Base-by-base conservation (phyloP, 2,888 invertebrate genomes). In the Anaspis maculata region DNA sequence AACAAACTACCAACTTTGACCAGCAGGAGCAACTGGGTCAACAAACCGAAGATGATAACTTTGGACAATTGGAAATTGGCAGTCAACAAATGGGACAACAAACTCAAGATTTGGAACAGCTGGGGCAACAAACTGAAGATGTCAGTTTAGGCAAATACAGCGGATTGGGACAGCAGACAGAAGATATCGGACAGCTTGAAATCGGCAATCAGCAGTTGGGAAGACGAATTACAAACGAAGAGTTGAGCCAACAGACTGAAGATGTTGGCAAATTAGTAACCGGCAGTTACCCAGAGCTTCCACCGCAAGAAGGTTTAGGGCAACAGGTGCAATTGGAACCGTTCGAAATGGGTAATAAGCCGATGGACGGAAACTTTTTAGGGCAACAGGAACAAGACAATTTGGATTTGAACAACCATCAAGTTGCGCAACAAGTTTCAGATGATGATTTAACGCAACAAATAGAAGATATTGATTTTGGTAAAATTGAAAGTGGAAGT, bases 171-270 rank as follows among this genome's bases (percentile, higher is more conserved):
- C 24, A 27, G 13, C 25, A 25, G 12, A 12, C 13, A 11, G 16
- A 26, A 13, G 15, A 21, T 13, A 15, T 12, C 15, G 21, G 15
- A 2, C 34, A 28, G 21, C 21, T 25, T 6, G 15, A 25, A 12
- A 13, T 10, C 13, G 31, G 2, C 23, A n/a, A n/a, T n/a, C n/a
- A n/a, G n/a, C n/a, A n/a, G n/a, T n/a, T n/a, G n/a, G n/a, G n/a
- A n/a, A n/a, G n/a, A n/a, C n/a, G n/a, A 12, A 9, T 23, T 19
- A 30, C 5, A 25, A 25, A 13, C 13, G 25, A 27, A 27, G 31
- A 36, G 23, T 16, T 35, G 15, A 35, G 22, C 1, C 35, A 30
- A 22, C 35, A 35, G 27, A 25, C 15, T 9, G 16, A 25, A 26
- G 23, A 31, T 22, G 11, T n/a, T n/a, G n/a, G n/a, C n/a, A n/a